Evolutionary conservation across 2,797 vertebrate genomes (phyloP).

Genomic region (Anguilla megastoma): DNA sequence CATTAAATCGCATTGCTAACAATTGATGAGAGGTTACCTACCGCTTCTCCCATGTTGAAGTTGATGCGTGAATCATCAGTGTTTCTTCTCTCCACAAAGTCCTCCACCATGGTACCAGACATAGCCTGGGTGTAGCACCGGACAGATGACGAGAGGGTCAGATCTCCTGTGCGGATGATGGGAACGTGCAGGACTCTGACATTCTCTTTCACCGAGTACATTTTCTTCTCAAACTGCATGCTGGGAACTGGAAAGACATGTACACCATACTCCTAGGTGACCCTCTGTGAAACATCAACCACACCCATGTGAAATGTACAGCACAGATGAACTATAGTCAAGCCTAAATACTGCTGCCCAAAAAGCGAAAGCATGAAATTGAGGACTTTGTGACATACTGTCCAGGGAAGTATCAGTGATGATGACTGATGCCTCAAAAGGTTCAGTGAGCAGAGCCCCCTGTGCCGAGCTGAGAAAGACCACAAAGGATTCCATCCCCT

Average conservation of each 20-base stretch:
- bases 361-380: neutral
- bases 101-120: slow-evolving; percentile 83
- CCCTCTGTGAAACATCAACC: neutral
- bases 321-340: neutral
- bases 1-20: neutral
- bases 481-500: slow-evolving; percentile 92
- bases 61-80: slow-evolving; percentile 83
- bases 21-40: slow-evolving; percentile 44
- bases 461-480: slow-evolving; percentile 96
- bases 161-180: slow-evolving; percentile 83
- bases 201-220: slow-evolving; percentile 83
- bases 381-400: slow-evolving; percentile 70
- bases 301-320: neutral
- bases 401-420: slow-evolving; percentile 93
- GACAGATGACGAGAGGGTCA: slow-evolving; percentile 87
- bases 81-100: slow-evolving; percentile 88
- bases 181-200: slow-evolving; percentile 80
- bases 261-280: neutral
- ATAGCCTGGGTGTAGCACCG: slow-evolving; percentile 88
- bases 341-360: neutral
- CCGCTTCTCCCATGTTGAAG: slow-evolving; percentile 93
- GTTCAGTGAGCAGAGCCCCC: slow-evolving; percentile 88
- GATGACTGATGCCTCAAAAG: slow-evolving; percentile 84
- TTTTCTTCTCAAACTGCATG: slow-evolving; percentile 92
- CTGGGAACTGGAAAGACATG: slow-evolving; percentile 80